Evolutionary conservation across 2,888 invertebrate species (phyloP), one percentile per base, ranked within the genome.

Genomic region (Phasia obesa): DNA sequence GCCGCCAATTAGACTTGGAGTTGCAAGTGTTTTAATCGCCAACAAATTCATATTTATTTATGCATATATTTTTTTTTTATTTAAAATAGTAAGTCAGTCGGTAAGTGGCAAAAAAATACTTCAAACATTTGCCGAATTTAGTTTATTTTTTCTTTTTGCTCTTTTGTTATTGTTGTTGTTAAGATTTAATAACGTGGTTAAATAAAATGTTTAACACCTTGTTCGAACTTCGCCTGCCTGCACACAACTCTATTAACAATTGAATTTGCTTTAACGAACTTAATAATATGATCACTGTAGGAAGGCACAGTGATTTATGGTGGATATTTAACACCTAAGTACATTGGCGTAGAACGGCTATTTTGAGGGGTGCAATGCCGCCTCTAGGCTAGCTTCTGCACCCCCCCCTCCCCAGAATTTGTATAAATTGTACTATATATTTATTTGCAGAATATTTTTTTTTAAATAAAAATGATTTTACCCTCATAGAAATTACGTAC

Each of bases 141-240:
- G 1, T 11, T 35, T 35, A 9, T 35, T 35, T 11, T 35, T 1
- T 35, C 11, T 6, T 35, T 11, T 35, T 35, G 9, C 49, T 13
- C 47, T 38, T 4, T 35, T 69, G n/a, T 23, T 74, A 51, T 38
- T 69, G 64, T 42, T 42, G 35, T 35, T 44, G 59, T 65, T 64
- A 4, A 55, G 31, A 47, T 62, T 71, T 79, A 74, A 76, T 83
- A 83, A 76, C 23, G 49, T 69, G 79, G 44, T 67, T 75, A 83
- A 79, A 75, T 79, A 70, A 75, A 83, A 79, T 79, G 67, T 83
- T 83, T 83, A 83, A 83, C 83, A 83, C 83, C 70, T 83, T 62
- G 75, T 83, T 79, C 75, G 42, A 55, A 73, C 59, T 70, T 78
- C 65, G 64, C 65, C 19, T 38, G 64, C 65, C 19, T 38, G 60